A percentile compares a stretch with the other conserved stretches of the same genome.
Evolutionary conservation across 2,113 vertebrate species (phyloP).

Genomic region (Eretmochelys imbricata): DNA sequence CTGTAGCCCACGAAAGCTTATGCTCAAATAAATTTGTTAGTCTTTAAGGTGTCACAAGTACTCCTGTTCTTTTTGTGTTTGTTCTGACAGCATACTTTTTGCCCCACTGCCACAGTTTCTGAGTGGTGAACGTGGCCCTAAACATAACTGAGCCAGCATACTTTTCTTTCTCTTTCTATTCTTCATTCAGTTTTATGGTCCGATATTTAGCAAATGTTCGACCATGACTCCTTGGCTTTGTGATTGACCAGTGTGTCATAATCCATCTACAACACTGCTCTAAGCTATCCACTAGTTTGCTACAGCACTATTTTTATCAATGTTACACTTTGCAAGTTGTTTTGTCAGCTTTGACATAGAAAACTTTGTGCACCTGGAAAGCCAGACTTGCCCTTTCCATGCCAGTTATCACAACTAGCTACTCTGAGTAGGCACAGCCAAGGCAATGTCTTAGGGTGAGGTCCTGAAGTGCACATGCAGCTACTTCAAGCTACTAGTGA

Average conservation of each 20-base stretch:
- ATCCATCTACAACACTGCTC: not conserved
- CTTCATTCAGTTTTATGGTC: not conserved
- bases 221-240: not conserved
- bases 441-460: not conserved
- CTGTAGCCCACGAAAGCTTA: no score
- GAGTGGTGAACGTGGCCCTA: not conserved
- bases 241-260: not conserved
- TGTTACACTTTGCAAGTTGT: not conserved
- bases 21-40: no score
- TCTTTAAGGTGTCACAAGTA: no score
- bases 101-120: not conserved
- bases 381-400: not conserved
- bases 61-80: not conserved
- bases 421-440: not conserved
- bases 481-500: not conserved
- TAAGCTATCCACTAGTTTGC: not conserved
- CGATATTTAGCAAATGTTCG: not conserved
- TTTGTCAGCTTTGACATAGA: not conserved
- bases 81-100: not conserved
- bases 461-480: not conserved
- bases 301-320: not conserved
- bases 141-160: not conserved
- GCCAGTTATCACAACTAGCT: not conserved
- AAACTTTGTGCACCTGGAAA: not conserved
- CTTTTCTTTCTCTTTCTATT: not conserved